Base-by-base conservation (phyloP, 2,113 vertebrate genomes). In the Leucopsar rothschildi region DNA sequence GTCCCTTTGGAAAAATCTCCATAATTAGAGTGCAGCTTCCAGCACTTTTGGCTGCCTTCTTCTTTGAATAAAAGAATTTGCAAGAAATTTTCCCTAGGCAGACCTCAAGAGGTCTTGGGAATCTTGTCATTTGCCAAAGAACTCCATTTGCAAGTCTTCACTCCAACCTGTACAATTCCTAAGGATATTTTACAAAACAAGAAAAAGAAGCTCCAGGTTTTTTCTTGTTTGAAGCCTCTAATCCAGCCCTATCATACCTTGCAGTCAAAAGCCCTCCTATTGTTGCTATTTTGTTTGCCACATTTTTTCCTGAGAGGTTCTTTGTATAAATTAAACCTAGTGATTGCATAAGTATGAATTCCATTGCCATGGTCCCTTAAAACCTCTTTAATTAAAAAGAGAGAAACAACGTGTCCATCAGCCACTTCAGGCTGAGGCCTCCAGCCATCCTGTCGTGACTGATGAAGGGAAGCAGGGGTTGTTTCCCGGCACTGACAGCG, bases 381-480 rank as follows among this genome's bases (percentile, higher is more conserved):
- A 85, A 39, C 7, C 20, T 13, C 7, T 72, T 92, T 88, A 76
- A 90, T 95, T 88, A 80, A 90, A 84, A 47, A 69, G 9, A 92
- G 63, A 11, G 17, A 61, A 88, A 40, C 27, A 56, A 28, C 10
- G 4, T 3, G 11, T 59, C 72, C 56, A 25, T 28, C 53, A 88
- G 18, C 12, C 49, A 50, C 47, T 68, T 35, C 15, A 68, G 57
- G 29, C 10, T 52, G 35, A 75, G 16, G 73, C 56, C 56, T 88
- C 45, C 40, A 89, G 59, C 7, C 56, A 49, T 29, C 5, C 12
- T 55, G 42, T 49, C 47, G 64, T 45, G 12, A 24, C 17, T 16
- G 50, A 66, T 11, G 56, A 66, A n/a, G 47, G 55, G 69, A 79
- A 76, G 22, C 3, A 2, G 37, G 53, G 5, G 8, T 3, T 90